Conservation (phyloP, 2,797 vertebrate genomes). For the Heliangelus exortis region DNA sequence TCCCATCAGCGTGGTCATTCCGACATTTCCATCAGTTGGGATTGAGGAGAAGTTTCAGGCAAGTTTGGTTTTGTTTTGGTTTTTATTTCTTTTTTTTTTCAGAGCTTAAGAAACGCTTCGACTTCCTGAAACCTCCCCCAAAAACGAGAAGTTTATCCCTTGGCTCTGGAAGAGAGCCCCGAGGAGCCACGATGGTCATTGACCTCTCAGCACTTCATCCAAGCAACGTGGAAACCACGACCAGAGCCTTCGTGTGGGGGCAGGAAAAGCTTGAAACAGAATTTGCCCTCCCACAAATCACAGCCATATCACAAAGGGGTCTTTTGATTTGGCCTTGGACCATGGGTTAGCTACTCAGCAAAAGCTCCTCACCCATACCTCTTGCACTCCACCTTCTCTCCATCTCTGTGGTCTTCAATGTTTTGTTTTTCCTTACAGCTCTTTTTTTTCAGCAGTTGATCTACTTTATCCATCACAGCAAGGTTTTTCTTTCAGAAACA, state of each 20-base stretch:
- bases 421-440: neutral
- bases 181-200: neutral
- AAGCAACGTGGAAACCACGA: neutral
- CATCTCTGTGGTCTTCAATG: fast-evolving
- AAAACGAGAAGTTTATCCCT: neutral
- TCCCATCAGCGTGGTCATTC: fast-evolving
- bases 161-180: neutral
- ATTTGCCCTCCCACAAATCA: neutral
- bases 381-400: neutral
- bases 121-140: neutral
- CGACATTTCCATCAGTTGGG: fast-evolving
- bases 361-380: neutral
- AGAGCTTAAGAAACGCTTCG: neutral
- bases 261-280: neutral
- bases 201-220: neutral
- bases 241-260: neutral
- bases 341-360: neutral
- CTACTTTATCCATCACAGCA: neutral
- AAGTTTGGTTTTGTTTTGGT: too few species aligned
- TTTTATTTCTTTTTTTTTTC: neutral
- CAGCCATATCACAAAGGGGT: neutral
- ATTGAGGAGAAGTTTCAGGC: neutral
- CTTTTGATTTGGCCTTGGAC: neutral
- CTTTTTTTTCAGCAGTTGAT: neutral
- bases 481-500: constrained; percentile 7